Evolutionary conservation across 1,140 invertebrate genomes (phyloP), one percentile per base, ranked within the genome.

Genomic region (Aphis craccivora): DNA sequence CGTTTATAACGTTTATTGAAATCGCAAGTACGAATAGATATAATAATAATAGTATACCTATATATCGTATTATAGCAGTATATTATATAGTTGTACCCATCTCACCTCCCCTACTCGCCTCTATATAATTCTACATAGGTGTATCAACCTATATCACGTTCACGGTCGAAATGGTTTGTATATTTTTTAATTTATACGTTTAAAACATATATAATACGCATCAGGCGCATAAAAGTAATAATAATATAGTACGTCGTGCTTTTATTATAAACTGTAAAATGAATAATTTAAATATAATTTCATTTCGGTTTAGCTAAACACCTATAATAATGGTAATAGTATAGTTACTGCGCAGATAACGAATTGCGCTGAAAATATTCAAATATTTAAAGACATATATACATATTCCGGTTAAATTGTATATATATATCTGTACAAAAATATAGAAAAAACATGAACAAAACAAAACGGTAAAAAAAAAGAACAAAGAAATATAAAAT

Each of bases 401-500:
- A 14, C 30, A 83, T 83, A 83, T 83, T 83, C 20, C 20, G 20
- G 22, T 83, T 83, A 18, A 76, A 76, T 76, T 76, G n/a, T 76
- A 76, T 76, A n/a, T 76, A n/a, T 76, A 76, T 76, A n/a, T 18
- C 60, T n/a, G 23, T 76, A n/a, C 30, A n/a, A n/a, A 76, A 76
- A n/a, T 76, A 76, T 76, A 76, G 60, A 76, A 76, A 76, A 60
- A 60, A 76, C n/a, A n/a, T 14, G n/a, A 67, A 67, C 30, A n/a
- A 67, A 67, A 76, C 60, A 76, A 76, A 76, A 76, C 60, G 60
- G 60, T 76, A 67, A 81, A 22, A 83, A 81, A 81, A 81, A 40
- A 40, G 83, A 84, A 84, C 83, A 40, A 84, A 84, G 83, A 40
- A 84, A 84, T 84, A 84, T 84, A 84, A 25, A 83, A 83, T 37